A percentile compares a stretch with the other conserved stretches of the same genome.
phyloP scores from a whole-genome alignment of 2,113 vertebrate genomes.

The Ivindomyrus marchei region DNA sequence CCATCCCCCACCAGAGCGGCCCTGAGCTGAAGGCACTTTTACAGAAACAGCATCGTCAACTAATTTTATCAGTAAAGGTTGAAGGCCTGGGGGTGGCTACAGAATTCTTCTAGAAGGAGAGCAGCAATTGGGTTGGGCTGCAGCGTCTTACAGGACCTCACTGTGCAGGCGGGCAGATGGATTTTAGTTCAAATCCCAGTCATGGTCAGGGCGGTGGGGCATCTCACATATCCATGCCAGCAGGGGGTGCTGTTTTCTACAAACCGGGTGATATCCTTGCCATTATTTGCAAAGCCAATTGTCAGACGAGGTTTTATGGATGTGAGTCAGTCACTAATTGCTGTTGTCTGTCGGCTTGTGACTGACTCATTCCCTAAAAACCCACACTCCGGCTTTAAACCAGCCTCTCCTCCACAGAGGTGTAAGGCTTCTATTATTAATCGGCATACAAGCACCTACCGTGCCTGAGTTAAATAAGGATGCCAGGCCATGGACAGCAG shows the following conservation, averaged over 20 bases:
- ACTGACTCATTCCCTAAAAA: neutral
- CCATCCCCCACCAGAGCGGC: neutral
- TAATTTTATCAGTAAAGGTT: neutral
- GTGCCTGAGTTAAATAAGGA: neutral
- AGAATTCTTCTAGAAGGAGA: neutral
- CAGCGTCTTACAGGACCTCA: neutral
- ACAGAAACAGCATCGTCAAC: neutral
- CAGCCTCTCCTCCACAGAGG: neutral
- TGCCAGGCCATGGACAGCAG: neutral
- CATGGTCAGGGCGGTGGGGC: neutral
- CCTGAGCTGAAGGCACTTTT: neutral
- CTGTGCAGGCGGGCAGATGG: neutral
- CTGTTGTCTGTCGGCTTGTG: neutral
- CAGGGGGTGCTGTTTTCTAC: neutral
- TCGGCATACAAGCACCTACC: neutral
- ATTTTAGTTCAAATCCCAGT: neutral
- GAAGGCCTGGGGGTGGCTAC: neutral
- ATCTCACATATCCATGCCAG: neutral
- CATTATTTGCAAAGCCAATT: neutral
- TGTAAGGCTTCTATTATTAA: neutral
- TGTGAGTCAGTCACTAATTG: neutral
- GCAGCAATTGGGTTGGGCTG: neutral
- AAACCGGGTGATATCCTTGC: neutral
- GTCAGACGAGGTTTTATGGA: neutral
- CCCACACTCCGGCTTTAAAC: neutral